Percentiles rank a stretch among this genome's conserved stretches.
Evolutionary conservation across 2,113 vertebrate genomes (phyloP).

Genomic region (Bungarus multicinctus): DNA sequence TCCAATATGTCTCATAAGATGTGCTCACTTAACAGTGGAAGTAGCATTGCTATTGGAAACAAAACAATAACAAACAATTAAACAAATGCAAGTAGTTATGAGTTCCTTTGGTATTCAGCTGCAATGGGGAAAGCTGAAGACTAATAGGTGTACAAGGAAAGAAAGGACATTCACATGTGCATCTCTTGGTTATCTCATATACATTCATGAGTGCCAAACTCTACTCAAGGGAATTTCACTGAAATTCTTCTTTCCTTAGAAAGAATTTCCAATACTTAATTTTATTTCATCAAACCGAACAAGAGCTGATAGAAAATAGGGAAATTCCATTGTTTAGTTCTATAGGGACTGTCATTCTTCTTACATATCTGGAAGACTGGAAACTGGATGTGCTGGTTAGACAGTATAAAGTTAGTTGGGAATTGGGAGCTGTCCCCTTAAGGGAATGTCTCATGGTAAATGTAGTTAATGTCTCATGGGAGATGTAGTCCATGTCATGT

Average conservation of each 20-base stretch:
- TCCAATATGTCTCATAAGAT: neutral
- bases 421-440: too few species aligned
- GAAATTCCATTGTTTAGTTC: neutral
- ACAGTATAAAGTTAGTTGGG: too few species aligned
- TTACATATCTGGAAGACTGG: neutral
- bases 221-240: neutral
- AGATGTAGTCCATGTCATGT: too few species aligned
- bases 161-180: neutral
- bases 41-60: neutral
- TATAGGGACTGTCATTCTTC: neutral
- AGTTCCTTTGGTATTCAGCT: neutral
- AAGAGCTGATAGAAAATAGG: neutral
- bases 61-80: neutral
- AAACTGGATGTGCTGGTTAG: neutral
- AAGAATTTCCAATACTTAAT: neutral
- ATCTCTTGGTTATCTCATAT: neutral
- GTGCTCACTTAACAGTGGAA: neutral
- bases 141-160: neutral
- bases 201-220: neutral
- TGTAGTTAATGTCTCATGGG: too few species aligned
- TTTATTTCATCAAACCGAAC: neutral
- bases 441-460: too few species aligned
- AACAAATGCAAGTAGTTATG: neutral
- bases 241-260: neutral
- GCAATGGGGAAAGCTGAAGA: neutral